Percentiles rank a stretch among this genome's conserved stretches.
Evolutionary conservation across 2,113 vertebrate genomes (phyloP).

Genomic region (Ochotona princeps): DNA sequence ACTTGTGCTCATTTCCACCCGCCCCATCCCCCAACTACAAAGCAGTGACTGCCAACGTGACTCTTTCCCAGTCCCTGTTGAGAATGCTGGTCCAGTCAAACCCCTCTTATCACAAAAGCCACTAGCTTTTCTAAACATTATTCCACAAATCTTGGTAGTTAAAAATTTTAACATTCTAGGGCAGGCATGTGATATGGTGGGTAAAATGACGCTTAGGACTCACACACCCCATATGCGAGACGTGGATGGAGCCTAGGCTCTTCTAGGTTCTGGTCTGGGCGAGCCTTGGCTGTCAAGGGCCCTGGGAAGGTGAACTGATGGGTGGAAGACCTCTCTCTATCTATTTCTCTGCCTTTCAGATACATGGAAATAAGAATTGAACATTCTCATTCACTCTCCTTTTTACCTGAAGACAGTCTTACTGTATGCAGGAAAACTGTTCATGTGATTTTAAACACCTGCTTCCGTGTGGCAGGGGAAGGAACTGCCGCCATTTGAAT

Average conservation of each 20-base stretch:
- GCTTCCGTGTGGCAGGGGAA: slow-evolving; percentile 5
- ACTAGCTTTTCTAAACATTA: not conserved
- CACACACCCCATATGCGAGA: no score
- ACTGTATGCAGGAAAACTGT: not conserved
- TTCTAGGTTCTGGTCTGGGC: no score
- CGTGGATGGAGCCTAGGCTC: no score
- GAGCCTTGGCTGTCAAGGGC: no score
- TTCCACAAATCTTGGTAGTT: not conserved
- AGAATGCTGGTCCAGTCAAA: not conserved
- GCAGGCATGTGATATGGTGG: no score
- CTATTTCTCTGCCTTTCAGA: no score
- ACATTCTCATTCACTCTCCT: not conserved
- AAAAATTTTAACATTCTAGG: no score
- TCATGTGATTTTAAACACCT: not conserved
- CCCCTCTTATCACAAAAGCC: not conserved
- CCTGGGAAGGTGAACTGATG: no score
- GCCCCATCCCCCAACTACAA: not conserved
- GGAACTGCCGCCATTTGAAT: not conserved
- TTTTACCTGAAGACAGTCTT: not conserved
- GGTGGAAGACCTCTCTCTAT: no score
- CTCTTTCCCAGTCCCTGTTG: not conserved
- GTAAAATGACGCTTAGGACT: no score
- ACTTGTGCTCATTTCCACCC: not conserved
- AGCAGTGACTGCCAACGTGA: not conserved
- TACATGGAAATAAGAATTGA: no score